Conservation (phyloP, 2,113 vertebrate genomes). For the Trogon surrucura region DNA sequence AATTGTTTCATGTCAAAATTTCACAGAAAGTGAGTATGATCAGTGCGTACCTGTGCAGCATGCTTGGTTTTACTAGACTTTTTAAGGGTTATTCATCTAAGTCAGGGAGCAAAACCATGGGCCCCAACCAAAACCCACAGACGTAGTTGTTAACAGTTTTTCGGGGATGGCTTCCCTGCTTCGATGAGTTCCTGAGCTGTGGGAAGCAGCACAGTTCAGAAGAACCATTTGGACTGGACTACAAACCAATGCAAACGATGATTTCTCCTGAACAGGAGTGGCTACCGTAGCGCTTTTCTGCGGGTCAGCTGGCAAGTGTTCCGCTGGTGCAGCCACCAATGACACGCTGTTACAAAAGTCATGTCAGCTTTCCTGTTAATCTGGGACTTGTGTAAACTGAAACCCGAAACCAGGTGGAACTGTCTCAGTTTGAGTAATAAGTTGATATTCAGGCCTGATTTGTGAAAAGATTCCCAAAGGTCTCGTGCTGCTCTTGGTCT, state of each 20-base stretch:
- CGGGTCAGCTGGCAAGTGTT: neutral
- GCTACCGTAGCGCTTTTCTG: neutral
- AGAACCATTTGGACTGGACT: neutral
- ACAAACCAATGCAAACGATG: accelerated
- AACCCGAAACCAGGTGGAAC: constrained; percentile 11
- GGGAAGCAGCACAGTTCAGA: neutral
- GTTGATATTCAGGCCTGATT: neutral
- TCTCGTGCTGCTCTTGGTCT: neutral
- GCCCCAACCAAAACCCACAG: neutral
- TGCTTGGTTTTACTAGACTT: neutral
- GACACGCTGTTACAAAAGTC: neutral
- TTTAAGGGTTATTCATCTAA: neutral
- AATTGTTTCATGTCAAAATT: neutral
- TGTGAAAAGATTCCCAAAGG: neutral
- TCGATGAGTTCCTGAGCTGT: neutral
- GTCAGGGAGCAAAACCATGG: neutral
- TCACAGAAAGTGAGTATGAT: neutral
- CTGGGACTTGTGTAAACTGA: constrained; percentile 51
- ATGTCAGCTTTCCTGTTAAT: constrained; percentile 38
- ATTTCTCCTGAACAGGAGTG: accelerated
- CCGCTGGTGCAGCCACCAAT: neutral
- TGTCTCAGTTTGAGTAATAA: constrained; percentile 43
- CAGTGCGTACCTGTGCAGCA: neutral
- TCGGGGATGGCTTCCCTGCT: neutral
- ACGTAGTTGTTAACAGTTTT: neutral